These are phyloP conservation scores for Clinocottus analis DNA, from an alignment of 2,113 vertebrate species.

Conservation along the genomic window DNA sequence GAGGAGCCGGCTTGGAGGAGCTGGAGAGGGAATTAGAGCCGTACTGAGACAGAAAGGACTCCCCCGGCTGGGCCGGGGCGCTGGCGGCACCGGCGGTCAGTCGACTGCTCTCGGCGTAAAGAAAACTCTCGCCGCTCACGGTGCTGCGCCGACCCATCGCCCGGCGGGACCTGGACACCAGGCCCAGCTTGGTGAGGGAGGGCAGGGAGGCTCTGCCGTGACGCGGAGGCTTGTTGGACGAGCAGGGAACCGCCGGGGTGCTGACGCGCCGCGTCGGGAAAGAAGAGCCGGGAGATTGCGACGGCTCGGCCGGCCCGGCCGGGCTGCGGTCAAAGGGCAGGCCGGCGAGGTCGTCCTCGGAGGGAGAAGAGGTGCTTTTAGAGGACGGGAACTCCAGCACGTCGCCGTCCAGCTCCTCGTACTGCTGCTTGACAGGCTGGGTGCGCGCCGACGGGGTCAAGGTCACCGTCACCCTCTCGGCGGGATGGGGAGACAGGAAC, in stretches of 20 bases:
- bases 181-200: slow-evolving; percentile 74
- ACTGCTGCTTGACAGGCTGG: slow-evolving; percentile 78
- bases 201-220: slow-evolving; percentile 74
- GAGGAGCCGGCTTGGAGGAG: slow-evolving; percentile 57
- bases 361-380: slow-evolving; percentile 69
- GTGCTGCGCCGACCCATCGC: slow-evolving; percentile 67
- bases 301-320: slow-evolving; percentile 35
- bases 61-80: background rate
- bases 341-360: slow-evolving; percentile 71
- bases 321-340: slow-evolving; percentile 60
- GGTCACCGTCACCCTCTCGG: slow-evolving; percentile 60
- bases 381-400: slow-evolving; percentile 72
- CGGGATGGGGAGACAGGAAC: slow-evolving; percentile 43
- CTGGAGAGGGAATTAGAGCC: slow-evolving; percentile 46
- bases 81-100: slow-evolving; percentile 38
- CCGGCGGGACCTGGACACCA: slow-evolving; percentile 71
- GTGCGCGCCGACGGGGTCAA: slow-evolving; percentile 66
- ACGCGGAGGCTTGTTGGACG: slow-evolving; percentile 11
- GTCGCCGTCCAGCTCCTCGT: slow-evolving; percentile 77
- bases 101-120: slow-evolving; percentile 41
- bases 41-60: slow-evolving; percentile 39
- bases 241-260: slow-evolving; percentile 62
- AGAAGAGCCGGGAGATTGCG: slow-evolving; percentile 39
- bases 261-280: slow-evolving; percentile 64
- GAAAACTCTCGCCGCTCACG: slow-evolving; percentile 46